Percentiles rank a stretch among this genome's conserved stretches.
These are phyloP conservation scores for Plumapathes pennacea DNA, from an alignment of 92 coral and sea anemone species.

Conservation along the genomic window DNA sequence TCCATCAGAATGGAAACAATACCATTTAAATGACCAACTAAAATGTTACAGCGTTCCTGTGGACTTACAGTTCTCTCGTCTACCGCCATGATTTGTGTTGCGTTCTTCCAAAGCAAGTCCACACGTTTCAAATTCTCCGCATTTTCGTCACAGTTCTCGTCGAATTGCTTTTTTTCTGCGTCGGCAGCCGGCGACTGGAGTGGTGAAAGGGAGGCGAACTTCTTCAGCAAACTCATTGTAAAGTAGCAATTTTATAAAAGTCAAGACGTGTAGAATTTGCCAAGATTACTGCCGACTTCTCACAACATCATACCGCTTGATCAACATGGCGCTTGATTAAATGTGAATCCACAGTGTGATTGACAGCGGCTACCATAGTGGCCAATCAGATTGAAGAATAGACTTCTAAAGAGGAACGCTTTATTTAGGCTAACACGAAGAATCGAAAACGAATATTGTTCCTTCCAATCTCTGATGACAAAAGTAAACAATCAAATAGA, in stretches of 20 bases:
- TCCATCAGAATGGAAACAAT: slow-evolving; percentile 79
- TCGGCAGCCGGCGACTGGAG: slow-evolving; percentile 60
- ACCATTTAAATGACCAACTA: slow-evolving; percentile 81
- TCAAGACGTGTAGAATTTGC: no score
- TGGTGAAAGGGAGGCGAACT: slow-evolving; percentile 64
- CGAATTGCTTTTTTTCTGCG: slow-evolving; percentile 41
- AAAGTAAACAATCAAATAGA: no score
- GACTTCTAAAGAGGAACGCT: no score
- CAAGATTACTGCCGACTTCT: no score
- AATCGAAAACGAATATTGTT: no score
- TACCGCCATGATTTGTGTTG: slow-evolving; percentile 73
- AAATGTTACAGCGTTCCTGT: slow-evolving; percentile 80
- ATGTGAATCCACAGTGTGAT: no score
- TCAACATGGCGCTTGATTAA: no score
- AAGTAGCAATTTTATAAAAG: neutral
- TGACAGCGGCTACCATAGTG: no score
- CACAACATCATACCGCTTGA: no score
- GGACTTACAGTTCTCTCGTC: slow-evolving; percentile 79
- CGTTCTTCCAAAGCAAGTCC: slow-evolving; percentile 83
- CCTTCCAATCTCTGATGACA: no score
- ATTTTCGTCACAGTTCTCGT: slow-evolving; percentile 31
- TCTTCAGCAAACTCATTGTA: slow-evolving; percentile 76
- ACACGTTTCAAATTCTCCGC: slow-evolving; percentile 67
- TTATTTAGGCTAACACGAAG: no score
- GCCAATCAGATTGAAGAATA: no score